Percentiles rank a stretch among this genome's conserved stretches.
phyloP scores from a whole-genome alignment of 1,140 invertebrate species.

The Hyphantria cunea region DNA sequence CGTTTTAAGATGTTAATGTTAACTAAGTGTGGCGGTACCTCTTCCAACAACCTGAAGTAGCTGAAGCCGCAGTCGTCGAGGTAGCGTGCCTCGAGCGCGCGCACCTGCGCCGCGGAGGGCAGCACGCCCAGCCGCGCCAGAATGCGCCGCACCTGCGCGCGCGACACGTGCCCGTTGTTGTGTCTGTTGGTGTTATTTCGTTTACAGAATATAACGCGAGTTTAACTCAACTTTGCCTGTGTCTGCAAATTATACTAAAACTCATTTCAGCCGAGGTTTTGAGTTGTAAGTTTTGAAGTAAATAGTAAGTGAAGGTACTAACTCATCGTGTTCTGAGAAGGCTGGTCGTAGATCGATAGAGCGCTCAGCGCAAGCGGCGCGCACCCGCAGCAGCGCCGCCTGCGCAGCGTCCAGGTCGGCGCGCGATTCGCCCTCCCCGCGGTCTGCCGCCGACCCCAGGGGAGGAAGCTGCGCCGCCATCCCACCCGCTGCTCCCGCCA shows the following conservation, averaged over 20 bases:
- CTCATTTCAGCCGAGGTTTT: too few species aligned
- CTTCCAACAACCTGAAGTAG: conserved; percentile 85
- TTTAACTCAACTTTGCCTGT: too few species aligned
- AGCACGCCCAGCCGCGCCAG: conserved; percentile 84
- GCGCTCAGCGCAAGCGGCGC: conserved; percentile 57
- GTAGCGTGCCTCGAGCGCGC: conserved; percentile 85
- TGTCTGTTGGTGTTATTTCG: conserved; percentile 65
- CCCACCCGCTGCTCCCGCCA: conserved; percentile 53
- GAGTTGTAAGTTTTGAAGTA: too few species aligned
- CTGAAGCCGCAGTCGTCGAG: conserved; percentile 87
- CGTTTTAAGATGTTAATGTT: too few species aligned
- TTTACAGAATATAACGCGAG: too few species aligned
- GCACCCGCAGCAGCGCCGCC: conserved; percentile 53
- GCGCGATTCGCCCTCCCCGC: conserved; percentile 30
- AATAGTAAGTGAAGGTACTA: conserved; percentile 27
- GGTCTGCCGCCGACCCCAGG: conserved; percentile 45
- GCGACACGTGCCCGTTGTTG: conserved; percentile 86
- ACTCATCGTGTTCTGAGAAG: conserved; percentile 87
- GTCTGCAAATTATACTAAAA: too few species aligned
- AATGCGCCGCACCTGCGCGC: conserved; percentile 85
- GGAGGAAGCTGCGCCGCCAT: conserved; percentile 46
- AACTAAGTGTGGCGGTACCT: conserved; percentile 57
- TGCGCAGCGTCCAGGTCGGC: conserved; percentile 46
- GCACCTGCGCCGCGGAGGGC: conserved; percentile 84
- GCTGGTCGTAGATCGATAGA: conserved; percentile 83